Evolutionary conservation across 2,888 invertebrate genomes (phyloP).

Genomic region (Phania funesta): DNA sequence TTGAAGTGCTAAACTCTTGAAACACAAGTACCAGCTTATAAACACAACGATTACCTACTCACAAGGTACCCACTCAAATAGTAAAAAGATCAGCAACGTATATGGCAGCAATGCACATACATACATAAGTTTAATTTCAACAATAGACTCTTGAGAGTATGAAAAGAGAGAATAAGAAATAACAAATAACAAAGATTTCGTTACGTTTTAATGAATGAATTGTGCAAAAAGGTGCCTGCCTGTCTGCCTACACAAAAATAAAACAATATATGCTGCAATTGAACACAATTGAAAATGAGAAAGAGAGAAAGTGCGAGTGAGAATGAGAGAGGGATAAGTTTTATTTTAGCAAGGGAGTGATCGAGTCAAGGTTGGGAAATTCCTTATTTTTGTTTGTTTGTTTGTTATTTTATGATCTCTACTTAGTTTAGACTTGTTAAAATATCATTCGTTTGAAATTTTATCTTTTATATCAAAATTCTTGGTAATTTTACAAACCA

Average conservation of each 20-base stretch:
- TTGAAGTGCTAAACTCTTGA: slow-evolving; percentile 72
- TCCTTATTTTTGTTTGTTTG: slow-evolving; percentile 56
- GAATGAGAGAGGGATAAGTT: slow-evolving; percentile 28
- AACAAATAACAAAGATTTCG: slow-evolving; percentile 52
- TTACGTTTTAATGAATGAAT: slow-evolving; percentile 67
- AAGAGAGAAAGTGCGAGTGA: slow-evolving; percentile 25
- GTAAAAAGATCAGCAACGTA: slow-evolving; percentile 17
- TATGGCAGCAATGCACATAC: neutral
- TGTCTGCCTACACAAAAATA: slow-evolving; percentile 10
- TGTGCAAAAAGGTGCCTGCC: slow-evolving; percentile 23
- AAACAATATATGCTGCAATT: too few species aligned
- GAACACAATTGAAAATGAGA: neutral
- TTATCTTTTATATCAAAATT: slow-evolving; percentile 4
- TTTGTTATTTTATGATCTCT: slow-evolving; percentile 5
- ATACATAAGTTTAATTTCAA: slow-evolving; percentile 2
- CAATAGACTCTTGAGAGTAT: slow-evolving; percentile 39
- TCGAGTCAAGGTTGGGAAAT: slow-evolving; percentile 71
- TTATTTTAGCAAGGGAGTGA: slow-evolving; percentile 36
- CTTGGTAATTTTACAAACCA: slow-evolving; percentile 20
- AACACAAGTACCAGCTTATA: slow-evolving; percentile 46
- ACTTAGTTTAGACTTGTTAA: slow-evolving; percentile 74
- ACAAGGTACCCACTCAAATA: neutral
- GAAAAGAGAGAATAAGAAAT: too few species aligned
- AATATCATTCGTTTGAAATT: slow-evolving; percentile 76
- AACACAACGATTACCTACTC: neutral